These are phyloP conservation scores for Polydrusus cervinus DNA, from an alignment of 2,888 invertebrate genomes.

Conservation along the genomic window DNA sequence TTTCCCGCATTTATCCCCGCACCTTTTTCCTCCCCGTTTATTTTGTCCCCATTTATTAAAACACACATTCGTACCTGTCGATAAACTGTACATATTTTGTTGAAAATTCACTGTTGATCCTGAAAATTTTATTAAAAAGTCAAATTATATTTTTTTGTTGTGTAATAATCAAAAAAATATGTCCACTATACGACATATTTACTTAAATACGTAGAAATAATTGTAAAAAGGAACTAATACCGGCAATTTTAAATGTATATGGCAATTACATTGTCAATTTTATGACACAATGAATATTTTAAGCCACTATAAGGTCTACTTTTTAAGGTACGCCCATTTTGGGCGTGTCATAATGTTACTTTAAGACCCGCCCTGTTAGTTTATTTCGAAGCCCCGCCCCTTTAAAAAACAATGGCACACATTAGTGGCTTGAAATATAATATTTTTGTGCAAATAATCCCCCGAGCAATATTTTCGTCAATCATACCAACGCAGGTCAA, in stretches of 20 bases:
- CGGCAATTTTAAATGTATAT: constrained; percentile 12
- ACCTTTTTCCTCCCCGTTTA: background rate
- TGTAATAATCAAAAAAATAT: constrained; percentile 11
- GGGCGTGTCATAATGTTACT: background rate
- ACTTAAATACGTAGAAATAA: constrained; percentile 2
- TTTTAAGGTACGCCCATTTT: constrained; percentile 14
- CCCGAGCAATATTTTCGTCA: constrained; percentile 47
- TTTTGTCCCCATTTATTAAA: constrained; percentile 13
- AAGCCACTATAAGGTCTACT: constrained; percentile 25
- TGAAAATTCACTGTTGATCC: constrained; percentile 41
- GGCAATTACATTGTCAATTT: constrained; percentile 3
- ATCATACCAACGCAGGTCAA: constrained; percentile 46
- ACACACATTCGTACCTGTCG: constrained; percentile 40
- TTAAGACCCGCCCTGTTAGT: background rate
- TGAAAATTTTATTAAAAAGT: constrained; percentile 41
- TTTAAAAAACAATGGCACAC: no score
- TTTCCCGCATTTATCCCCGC: constrained; percentile 5
- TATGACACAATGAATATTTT: constrained; percentile 13
- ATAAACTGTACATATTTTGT: constrained; percentile 51
- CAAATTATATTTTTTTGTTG: constrained; percentile 38
- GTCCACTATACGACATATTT: constrained; percentile 19
- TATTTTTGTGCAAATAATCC: constrained; percentile 13
- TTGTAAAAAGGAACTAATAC: constrained; percentile 4
- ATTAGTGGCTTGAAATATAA: constrained; percentile 16
- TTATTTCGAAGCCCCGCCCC: background rate